Conservation (phyloP, 2,113 vertebrate species). For the Salvelinus sp. region DNA sequence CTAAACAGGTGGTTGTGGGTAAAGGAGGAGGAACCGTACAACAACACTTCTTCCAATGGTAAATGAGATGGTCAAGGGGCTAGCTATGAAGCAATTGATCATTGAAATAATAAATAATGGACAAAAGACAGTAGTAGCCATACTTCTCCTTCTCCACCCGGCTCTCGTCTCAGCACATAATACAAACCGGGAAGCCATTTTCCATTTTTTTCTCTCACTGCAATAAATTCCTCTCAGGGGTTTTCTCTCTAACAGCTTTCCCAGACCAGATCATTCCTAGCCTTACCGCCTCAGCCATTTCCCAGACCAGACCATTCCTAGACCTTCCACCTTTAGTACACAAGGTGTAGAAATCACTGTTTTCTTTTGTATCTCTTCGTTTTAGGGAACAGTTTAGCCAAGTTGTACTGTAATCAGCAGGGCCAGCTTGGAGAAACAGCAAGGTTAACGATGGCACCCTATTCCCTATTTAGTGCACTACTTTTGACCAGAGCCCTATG, state of each 20-base stretch:
- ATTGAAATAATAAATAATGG: not conserved
- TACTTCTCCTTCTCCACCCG: not conserved
- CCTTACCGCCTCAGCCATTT: slow-evolving; percentile 45
- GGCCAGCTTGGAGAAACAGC: slow-evolving; percentile 12
- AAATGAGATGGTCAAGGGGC: not conserved
- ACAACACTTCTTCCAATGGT: not conserved
- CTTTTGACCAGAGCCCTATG: too few relatives aligned
- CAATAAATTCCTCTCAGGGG: slow-evolving; percentile 60
- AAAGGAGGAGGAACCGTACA: not conserved
- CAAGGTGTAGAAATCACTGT: slow-evolving; percentile 38
- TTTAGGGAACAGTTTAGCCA: slow-evolving; percentile 1
- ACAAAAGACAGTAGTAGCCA: not conserved
- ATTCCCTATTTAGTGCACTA: too few relatives aligned
- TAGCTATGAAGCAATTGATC: not conserved
- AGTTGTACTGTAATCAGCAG: slow-evolving; percentile 18
- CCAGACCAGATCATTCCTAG: slow-evolving; percentile 51
- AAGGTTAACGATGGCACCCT: not conserved
- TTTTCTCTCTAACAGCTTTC: slow-evolving; percentile 53
- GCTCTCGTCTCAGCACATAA: not conserved
- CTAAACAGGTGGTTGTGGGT: not conserved
- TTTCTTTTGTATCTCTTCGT: slow-evolving; percentile 37
- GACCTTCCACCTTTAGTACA: slow-evolving; percentile 38
- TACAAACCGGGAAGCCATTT: slow-evolving; percentile 34
- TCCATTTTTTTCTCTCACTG: slow-evolving; percentile 16
- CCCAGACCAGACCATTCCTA: slow-evolving; percentile 52